Conservation (phyloP, 2,797 vertebrate genomes). For the Pristis pectinata region DNA sequence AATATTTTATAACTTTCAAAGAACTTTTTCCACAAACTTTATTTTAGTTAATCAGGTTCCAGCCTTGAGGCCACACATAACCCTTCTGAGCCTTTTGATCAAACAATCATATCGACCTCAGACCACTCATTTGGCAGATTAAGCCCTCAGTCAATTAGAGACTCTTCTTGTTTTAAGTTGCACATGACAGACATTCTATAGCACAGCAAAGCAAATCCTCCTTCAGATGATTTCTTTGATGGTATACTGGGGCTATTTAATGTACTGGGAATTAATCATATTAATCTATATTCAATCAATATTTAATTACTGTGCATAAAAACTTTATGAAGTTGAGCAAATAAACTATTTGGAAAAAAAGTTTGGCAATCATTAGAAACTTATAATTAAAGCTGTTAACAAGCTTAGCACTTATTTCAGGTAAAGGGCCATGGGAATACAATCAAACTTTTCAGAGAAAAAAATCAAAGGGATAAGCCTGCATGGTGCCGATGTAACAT, state of each 20-base stretch:
- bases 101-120: not conserved
- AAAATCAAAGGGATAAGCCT: not conserved
- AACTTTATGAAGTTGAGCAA: conserved; percentile 46
- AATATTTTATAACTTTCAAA: not conserved
- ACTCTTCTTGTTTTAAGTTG: conserved; percentile 15
- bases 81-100: not conserved
- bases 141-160: conserved; percentile 11
- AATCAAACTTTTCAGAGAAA: not conserved
- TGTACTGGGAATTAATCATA: conserved; percentile 58
- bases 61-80: not conserved
- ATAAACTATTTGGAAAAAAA: conserved; percentile 41
- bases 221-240: conserved; percentile 28
- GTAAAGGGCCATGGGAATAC: not conserved
- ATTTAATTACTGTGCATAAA: conserved; percentile 55
- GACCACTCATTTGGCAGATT: not conserved
- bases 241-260: not conserved
- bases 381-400: conserved; percentile 49
- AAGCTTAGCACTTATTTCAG: conserved; percentile 47
- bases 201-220: conserved; percentile 8
- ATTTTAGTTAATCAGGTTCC: conserved; percentile 9
- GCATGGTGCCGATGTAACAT: not conserved
- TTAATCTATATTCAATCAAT: conserved; percentile 59
- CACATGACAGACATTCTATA: not conserved
- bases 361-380: conserved; percentile 50
- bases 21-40: not conserved